Evolutionary conservation across 2,888 invertebrate species (phyloP), one percentile per base, ranked within the genome.

Genomic region (Cephonodes hylas): DNA sequence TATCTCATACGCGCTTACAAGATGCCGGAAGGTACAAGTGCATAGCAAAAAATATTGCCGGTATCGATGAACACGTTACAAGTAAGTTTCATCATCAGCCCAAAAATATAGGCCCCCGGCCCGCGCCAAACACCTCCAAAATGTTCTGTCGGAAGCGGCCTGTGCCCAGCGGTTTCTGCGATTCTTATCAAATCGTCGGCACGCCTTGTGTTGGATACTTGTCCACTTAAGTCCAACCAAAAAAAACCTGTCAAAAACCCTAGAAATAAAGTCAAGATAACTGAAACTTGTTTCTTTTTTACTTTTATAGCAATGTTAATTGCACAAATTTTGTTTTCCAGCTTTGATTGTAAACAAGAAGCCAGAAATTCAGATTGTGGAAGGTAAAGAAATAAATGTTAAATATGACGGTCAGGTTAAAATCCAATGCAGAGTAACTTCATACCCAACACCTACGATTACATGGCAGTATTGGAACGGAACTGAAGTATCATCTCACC

Each of bases 351-450:
- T 65, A 2, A 42, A 42, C 0, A 67, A 59, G 23, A 62, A 23
- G 27, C 76, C 74, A 8, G 58, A 23, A 0, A 46, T 65, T n/a
- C 31, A 31, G 15, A 76, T 74, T 60, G n/a, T 34, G 1, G 68
- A 75, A 64, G 77, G 73, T 10, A 58, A n/a, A 8, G 5, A 22
- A 4, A 58, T 60, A 27, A n/a, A 59, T 15, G 23, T 68, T 27
- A 64, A 66, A 5, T 74, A 75, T 20, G 74, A n/a, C 4, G 27
- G 18, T 10, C 18, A 18, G 10, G 53, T 18, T 18, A 8, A 53
- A 8, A 53, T 53, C 18, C 27, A 53, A 18, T 53, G 53, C 18
- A 15, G 3, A 3, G 27, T 10, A 18, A 15, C 53, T 0, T 27
- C 27, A 4, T 27, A 53, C 18, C 53, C 53, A 18, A 4, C 31